Evolutionary conservation across 2,113 vertebrate species (phyloP), one percentile per base, ranked within the genome.

Genomic region (Thryonomys swinderianus): DNA sequence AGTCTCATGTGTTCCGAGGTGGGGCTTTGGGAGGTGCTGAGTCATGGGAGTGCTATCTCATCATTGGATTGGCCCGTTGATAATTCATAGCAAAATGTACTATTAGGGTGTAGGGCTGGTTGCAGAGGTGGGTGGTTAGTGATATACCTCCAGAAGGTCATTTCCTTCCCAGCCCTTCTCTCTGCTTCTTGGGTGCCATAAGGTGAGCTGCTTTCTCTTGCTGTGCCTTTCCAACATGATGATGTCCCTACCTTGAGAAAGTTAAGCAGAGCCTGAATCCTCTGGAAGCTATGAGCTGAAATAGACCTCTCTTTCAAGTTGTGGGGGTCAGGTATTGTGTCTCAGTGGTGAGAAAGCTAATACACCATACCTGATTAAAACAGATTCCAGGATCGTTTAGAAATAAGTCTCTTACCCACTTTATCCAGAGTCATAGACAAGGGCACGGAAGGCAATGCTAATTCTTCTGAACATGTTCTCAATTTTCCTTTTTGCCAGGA

Each of bases 381-480:
- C 6, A 53, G 51, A 78, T 57, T 37, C 40, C 32, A 27, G 79
- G 83, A 34, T 76, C 14, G 55, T 27, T 96, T 93, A 71, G 14
- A 82, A 83, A 48, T 55, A 23, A 37, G 30, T 48, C 13, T 42
- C 48, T 86, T 88, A 71, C 10, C 32, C 21, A 88, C 2, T 18
- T 85, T 66, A 18, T 76, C 62, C n/a, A 82, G 0, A 76, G 76
- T 59, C 42, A 89, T 37, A 86, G 80, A 86, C 8, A n/a, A 55
- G 34, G 10, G 0, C 17, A 34, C 27, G 4, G 30, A 51, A 9
- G 27, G 30, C 13, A 51, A 59, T 74, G 40, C 13, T 73, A 57
- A 14, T 73, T 82, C 85, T 90, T 94, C 55, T 69, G 89, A 92
- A 94, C 59, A 88, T 57, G 97, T 61, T 0, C 42, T 67, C 84